phyloP scores from a whole-genome alignment of 2,888 invertebrate genomes.

The Macrophya alboannulata region DNA sequence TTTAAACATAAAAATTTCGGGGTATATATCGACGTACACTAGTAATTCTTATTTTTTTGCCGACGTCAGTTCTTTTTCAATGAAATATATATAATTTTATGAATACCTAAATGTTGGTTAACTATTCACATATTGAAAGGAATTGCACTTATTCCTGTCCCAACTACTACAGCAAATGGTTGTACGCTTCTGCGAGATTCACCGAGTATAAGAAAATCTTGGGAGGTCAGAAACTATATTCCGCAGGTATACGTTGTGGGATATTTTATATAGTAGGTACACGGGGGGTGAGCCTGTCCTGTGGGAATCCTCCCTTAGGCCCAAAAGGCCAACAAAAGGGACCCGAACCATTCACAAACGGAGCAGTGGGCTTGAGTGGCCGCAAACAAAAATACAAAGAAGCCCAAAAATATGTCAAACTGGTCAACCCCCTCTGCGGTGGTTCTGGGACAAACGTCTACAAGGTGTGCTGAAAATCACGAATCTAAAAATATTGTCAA shows the following conservation, averaged over 20 bases:
- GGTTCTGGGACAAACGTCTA: conserved; percentile 62
- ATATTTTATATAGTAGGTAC: conserved; percentile 64
- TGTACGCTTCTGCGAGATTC: conserved; percentile 21
- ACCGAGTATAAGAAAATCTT: conserved; percentile 43
- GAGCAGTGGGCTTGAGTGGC: conserved; percentile 74
- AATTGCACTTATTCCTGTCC: neutral
- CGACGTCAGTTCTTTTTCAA: neutral
- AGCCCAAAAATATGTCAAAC: conserved; percentile 74
- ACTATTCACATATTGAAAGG: neutral
- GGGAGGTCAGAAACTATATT: conserved; percentile 45
- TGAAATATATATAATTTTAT: neutral
- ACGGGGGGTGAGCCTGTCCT: conserved; percentile 70
- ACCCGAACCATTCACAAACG: conserved; percentile 67
- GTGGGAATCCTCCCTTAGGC: conserved; percentile 68
- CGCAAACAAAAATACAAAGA: conserved; percentile 75
- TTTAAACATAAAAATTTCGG: neutral
- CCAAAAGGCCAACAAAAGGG: conserved; percentile 70
- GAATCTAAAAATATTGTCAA: neutral
- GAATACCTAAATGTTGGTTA: neutral
- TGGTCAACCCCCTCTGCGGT: conserved; percentile 64
- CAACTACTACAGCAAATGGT: neutral
- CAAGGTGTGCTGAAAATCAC: conserved; percentile 59
- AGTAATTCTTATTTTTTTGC: neutral
- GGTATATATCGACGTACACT: neutral
- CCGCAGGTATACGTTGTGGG: conserved; percentile 62